Conservation (phyloP, 2,888 invertebrate species). For the Gymnocheta viridis region DNA sequence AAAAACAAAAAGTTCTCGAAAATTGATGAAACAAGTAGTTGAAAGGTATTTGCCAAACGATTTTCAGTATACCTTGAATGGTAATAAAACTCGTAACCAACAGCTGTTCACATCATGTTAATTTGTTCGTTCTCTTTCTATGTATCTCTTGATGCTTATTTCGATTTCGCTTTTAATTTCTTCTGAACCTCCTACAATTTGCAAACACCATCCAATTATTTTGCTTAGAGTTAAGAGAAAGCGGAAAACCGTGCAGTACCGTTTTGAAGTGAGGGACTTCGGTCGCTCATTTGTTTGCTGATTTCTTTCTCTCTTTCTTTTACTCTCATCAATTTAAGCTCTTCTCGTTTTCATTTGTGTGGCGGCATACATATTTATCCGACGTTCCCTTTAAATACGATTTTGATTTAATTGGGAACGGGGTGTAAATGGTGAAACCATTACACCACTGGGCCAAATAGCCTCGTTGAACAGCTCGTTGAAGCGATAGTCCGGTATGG, state of each 20-base stretch:
- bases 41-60: constrained; percentile 42
- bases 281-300: neutral
- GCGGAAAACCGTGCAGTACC: constrained; percentile 1
- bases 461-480: constrained; percentile 80
- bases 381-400: constrained; percentile 75
- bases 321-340: constrained; percentile 62
- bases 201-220: constrained; percentile 41
- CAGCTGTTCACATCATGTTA: constrained; percentile 31
- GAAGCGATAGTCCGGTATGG: constrained; percentile 80
- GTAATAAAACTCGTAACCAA: constrained; percentile 3
- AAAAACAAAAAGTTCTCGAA: constrained; percentile 67
- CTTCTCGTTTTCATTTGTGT: constrained; percentile 55
- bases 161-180: neutral
- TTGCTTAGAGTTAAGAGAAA: neutral
- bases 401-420: constrained; percentile 80
- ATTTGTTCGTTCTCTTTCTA: constrained; percentile 7
- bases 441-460: constrained; percentile 80
- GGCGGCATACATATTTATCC: constrained; percentile 48
- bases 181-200: constrained; percentile 18
- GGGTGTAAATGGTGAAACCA: constrained; percentile 80
- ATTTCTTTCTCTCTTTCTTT: neutral
- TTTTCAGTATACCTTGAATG: constrained; percentile 45
- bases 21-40: constrained; percentile 48
- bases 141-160: constrained; percentile 6
- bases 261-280: neutral